A percentile compares a stretch with the other conserved stretches of the same genome.
Conservation (phyloP, 2,888 invertebrate species). For the Apantesis nais region DNA sequence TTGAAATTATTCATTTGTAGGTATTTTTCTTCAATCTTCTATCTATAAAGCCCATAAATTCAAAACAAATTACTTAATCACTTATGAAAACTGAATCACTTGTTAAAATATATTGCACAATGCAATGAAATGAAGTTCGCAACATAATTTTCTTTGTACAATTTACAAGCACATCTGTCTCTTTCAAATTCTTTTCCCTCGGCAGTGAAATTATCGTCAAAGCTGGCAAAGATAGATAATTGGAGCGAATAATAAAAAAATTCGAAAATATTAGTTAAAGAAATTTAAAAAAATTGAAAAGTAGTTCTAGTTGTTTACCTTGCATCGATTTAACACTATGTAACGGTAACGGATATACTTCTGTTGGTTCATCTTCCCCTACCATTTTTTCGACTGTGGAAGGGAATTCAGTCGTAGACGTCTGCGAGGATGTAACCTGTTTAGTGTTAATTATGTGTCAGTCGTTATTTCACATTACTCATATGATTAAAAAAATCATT, state of each 20-base stretch:
- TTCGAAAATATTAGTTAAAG: too few relatives aligned
- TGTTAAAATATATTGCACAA: too few relatives aligned
- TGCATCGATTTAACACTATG: conserved; percentile 57
- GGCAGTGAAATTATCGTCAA: not conserved
- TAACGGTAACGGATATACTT: conserved; percentile 63
- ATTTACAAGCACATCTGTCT: too few relatives aligned
- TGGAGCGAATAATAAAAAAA: too few relatives aligned
- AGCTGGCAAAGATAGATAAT: not conserved
- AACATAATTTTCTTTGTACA: too few relatives aligned
- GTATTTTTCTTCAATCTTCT: too few relatives aligned
- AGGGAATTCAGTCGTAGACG: conserved; percentile 74
- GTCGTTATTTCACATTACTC: not conserved
- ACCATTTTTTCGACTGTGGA: conserved; percentile 53
- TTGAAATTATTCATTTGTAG: too few relatives aligned
- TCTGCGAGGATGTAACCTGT: conserved; percentile 73
- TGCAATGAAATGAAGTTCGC: too few relatives aligned
- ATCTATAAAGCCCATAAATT: too few relatives aligned
- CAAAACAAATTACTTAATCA: too few relatives aligned
- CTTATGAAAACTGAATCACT: too few relatives aligned
- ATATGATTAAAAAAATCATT: not conserved
- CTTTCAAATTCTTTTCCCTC: too few relatives aligned
- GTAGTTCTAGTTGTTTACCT: conserved; percentile 42
- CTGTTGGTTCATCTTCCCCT: conserved; percentile 53
- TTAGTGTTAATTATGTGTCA: not conserved
- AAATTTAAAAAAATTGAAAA: not conserved